Evolutionary conservation across 2,888 invertebrate genomes (phyloP), one percentile per base, ranked within the genome.

Genomic region (Schizaphis graminum): DNA sequence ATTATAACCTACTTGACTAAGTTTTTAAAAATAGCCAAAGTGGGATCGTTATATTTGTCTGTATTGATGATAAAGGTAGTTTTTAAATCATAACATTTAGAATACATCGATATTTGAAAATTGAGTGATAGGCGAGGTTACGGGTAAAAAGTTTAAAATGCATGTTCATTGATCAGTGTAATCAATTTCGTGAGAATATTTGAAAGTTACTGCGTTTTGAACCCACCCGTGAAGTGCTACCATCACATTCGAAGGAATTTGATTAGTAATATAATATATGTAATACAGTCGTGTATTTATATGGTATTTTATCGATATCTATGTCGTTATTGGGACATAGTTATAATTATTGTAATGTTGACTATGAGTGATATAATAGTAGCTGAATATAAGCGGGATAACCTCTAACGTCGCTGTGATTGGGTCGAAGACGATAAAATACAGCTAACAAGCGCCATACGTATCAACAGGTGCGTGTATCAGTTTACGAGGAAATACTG

Each of bases 381-480:
- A 28, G 44, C 44, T 4, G 44, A 44, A 44, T 44, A 85, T 3
- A 85, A 85, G 44, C 26, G 10, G 44, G 85, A 44, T 85, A 85
- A 85, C 28, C 85, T 44, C 85, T 28, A 41, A 85, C 85, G 4
- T 85, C 44, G 85, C 26, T 41, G 44, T 26, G 85, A 35, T 85
- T 85, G 13, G 44, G 44, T 41, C 44, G 85, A 85, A 85, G 85
- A 85, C 44, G 26, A 85, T 44, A 85, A 21, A 24, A 35, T 35
- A 67, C 67, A 1, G n/a, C 16, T 67, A 35, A 16, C n/a, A 41
- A 24, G 11, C 28, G 4, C 44, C 26, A 44, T 47, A 3, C 47
- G 5, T 47, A 87, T 87, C 87, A 87, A 87, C 87, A 87, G 87
- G 87, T 87, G 87, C n/a, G 87, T n/a, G 47, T 26, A 87, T 87